phyloP scores from a whole-genome alignment of 1,140 invertebrate genomes.

The Teleopsis dalmanni region DNA sequence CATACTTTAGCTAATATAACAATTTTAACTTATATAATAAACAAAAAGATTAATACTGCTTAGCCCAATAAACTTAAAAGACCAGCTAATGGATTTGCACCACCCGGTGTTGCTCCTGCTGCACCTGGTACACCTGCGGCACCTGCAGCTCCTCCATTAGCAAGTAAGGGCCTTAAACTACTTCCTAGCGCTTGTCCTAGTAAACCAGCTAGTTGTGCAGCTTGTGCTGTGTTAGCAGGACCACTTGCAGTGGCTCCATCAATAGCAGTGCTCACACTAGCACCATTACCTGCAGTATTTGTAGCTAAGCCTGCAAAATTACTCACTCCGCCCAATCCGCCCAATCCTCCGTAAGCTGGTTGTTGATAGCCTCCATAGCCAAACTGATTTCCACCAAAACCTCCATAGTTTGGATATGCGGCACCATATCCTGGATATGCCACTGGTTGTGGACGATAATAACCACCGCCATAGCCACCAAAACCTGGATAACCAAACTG shows the following conservation, averaged over 20 bases:
- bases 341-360: background rate
- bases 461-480: slow-evolving; percentile 4
- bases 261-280: background rate
- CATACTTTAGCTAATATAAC: background rate
- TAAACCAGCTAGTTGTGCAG: slow-evolving; percentile 12
- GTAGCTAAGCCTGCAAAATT: background rate
- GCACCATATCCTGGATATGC: slow-evolving; percentile 3
- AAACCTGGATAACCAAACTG: slow-evolving; percentile 13
- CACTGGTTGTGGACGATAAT: slow-evolving; percentile 3
- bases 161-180: slow-evolving; percentile 9
- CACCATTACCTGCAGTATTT: background rate
- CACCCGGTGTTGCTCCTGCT: background rate
- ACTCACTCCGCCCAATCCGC: background rate
- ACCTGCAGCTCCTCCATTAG: background rate
- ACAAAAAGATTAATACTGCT: background rate
- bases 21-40: background rate
- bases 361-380: slow-evolving; percentile 2
- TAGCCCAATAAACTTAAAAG: slow-evolving; percentile 1
- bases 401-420: background rate
- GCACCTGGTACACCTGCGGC: background rate
- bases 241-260: background rate
- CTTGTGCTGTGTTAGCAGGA: background rate
- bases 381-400: slow-evolving; percentile 5
- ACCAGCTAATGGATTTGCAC: background rate
- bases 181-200: slow-evolving; percentile 11